Conservation (phyloP, 2,797 vertebrate genomes). For the Neomorphus geoffroyi region DNA sequence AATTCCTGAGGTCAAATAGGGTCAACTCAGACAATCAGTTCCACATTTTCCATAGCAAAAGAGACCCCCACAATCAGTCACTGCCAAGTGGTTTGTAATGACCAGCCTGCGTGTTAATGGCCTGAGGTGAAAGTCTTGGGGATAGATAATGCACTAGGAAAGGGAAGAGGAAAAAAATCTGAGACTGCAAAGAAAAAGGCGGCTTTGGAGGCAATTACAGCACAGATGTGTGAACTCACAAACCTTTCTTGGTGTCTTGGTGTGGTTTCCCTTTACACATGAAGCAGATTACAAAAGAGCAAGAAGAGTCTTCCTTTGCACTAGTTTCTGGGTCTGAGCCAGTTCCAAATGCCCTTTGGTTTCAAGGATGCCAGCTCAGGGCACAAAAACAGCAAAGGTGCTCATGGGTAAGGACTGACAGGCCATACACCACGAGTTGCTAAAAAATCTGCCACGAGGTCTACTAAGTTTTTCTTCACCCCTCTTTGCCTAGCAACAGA, state of each 20-base stretch:
- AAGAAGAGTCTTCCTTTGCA: neutral
- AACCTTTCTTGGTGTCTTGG: neutral
- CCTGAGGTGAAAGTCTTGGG: constrained; percentile 5
- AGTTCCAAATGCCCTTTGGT: neutral
- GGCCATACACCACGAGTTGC: neutral
- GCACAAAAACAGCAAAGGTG: neutral
- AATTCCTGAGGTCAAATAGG: constrained; percentile 74
- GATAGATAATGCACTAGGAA: neutral
- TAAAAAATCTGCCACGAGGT: neutral
- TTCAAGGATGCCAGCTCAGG: neutral
- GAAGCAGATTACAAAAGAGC: neutral
- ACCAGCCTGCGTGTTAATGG: constrained; percentile 62
- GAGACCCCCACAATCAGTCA: constrained; percentile 67
- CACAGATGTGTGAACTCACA: neutral
- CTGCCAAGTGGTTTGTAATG: constrained; percentile 71
- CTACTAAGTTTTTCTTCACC: neutral
- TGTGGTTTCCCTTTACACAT: neutral
- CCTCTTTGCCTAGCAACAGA: neutral
- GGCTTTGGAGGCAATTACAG: neutral
- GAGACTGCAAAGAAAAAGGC: neutral
- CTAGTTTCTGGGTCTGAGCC: neutral
- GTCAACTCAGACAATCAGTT: constrained; percentile 66
- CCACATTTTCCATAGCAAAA: constrained; percentile 49
- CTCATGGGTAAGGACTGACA: neutral
- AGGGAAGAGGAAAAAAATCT: neutral